Evolutionary conservation across 2,797 vertebrate species (phyloP).

Genomic region (Chaunax sp.): DNA sequence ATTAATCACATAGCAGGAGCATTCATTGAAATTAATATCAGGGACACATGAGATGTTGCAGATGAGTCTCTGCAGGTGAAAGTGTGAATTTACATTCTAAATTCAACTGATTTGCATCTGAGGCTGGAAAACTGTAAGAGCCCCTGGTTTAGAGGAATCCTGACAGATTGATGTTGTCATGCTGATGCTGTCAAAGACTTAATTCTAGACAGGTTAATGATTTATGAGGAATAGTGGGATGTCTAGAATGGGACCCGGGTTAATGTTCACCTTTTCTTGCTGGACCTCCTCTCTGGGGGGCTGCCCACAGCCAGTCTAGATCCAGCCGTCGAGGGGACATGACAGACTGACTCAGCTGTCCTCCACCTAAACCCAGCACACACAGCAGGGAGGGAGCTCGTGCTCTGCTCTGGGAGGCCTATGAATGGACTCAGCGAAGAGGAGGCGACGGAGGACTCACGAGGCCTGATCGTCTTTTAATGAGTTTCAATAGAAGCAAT

Average conservation of each 20-base stretch:
- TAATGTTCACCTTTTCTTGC: constrained; percentile 83
- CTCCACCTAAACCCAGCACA: constrained; percentile 76
- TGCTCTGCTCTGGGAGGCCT: constrained; percentile 43
- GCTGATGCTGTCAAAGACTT: constrained; percentile 74
- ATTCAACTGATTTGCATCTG: constrained; percentile 47
- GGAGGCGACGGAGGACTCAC: constrained; percentile 53
- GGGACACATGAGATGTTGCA: not conserved
- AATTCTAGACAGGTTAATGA: constrained; percentile 77
- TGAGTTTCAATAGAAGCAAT: constrained; percentile 40
- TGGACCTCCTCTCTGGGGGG: constrained; percentile 69
- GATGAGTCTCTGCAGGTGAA: constrained; percentile 3
- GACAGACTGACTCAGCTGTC: constrained; percentile 59
- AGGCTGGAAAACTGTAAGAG: constrained; percentile 37
- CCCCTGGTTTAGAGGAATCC: constrained; percentile 61
- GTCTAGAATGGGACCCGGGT: constrained; percentile 76
- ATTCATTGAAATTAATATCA: not conserved
- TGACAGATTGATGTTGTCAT: constrained; percentile 80
- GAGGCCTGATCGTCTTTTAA: constrained; percentile 49
- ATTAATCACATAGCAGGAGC: no score
- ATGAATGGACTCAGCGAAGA: constrained; percentile 53
- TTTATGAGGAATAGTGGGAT: constrained; percentile 82
- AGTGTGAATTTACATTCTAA: constrained; percentile 7
- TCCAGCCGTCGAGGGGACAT: constrained; percentile 39
- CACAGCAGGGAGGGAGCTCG: constrained; percentile 73
- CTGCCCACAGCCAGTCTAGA: constrained; percentile 58